Evolutionary conservation across 30 jellyfish, hydroid and myxozoan species (phyloP).

Genomic region (Morbakka virulenta): DNA sequence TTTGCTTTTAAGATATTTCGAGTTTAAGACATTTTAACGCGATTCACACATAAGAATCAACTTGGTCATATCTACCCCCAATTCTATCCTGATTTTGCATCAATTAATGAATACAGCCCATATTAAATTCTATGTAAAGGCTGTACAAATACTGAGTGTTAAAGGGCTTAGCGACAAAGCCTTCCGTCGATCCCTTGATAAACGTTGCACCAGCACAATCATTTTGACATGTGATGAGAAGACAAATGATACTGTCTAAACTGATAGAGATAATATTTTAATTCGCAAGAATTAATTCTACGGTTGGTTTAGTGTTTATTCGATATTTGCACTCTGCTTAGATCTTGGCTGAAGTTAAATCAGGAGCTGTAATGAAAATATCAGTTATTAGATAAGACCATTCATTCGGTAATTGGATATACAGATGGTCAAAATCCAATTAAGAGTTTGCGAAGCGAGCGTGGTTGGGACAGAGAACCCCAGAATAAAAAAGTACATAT

Average conservation of each 20-base stretch:
- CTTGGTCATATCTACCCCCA: too few relatives aligned
- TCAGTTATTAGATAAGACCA: not conserved
- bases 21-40: too few relatives aligned
- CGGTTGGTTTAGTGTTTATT: not conserved
- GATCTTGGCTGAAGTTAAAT: not conserved
- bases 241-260: not conserved
- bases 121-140: not conserved
- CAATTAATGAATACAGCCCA: not conserved
- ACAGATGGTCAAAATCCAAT: not conserved
- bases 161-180: not conserved
- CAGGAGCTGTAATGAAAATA: not conserved
- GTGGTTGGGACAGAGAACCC: not conserved
- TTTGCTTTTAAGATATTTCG: too few relatives aligned
- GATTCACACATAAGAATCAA: too few relatives aligned
- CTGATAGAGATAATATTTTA: not conserved
- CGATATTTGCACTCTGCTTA: not conserved
- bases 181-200: not conserved
- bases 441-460: not conserved
- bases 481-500: too few relatives aligned
- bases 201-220: not conserved
- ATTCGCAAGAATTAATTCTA: not conserved
- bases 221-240: not conserved
- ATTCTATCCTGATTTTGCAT: not conserved
- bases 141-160: not conserved
- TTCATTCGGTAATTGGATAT: not conserved